These are phyloP conservation scores for Eupsittula cactorum DNA, from an alignment of 2,113 vertebrate genomes.

Conservation along the genomic window DNA sequence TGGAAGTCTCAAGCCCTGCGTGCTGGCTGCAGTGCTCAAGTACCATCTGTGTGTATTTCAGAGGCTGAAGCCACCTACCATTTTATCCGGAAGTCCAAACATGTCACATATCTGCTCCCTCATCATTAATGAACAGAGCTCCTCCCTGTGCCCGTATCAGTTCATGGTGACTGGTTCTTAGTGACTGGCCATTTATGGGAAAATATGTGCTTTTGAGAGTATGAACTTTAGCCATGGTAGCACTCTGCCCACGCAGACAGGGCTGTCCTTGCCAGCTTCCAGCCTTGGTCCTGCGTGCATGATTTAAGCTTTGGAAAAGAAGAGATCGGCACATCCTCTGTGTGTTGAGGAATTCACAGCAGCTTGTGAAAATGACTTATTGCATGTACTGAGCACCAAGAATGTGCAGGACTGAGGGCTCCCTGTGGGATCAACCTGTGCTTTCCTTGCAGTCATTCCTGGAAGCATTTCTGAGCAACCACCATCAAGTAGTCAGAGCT, in stretches of 20 bases:
- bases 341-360: neutral
- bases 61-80: neutral
- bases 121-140: neutral
- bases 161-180: neutral
- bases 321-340: neutral
- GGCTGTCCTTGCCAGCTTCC: neutral
- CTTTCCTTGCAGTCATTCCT: neutral
- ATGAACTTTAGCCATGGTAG: neutral
- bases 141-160: neutral
- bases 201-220: constrained; percentile 45
- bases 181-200: constrained; percentile 61
- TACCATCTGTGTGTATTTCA: fast-evolving
- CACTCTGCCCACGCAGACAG: neutral
- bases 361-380: neutral
- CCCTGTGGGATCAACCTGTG: neutral
- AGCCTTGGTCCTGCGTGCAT: neutral
- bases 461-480: neutral
- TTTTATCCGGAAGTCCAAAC: neutral
- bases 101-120: neutral
- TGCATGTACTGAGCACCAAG: neutral
- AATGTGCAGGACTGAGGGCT: neutral
- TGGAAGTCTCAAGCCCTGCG: fast-evolving
- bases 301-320: neutral
- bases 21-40: neutral
- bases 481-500: neutral